A percentile compares a stretch with the other conserved stretches of the same genome.
Conservation (phyloP, 2,113 vertebrate genomes). For the Chaetura pelagica region DNA sequence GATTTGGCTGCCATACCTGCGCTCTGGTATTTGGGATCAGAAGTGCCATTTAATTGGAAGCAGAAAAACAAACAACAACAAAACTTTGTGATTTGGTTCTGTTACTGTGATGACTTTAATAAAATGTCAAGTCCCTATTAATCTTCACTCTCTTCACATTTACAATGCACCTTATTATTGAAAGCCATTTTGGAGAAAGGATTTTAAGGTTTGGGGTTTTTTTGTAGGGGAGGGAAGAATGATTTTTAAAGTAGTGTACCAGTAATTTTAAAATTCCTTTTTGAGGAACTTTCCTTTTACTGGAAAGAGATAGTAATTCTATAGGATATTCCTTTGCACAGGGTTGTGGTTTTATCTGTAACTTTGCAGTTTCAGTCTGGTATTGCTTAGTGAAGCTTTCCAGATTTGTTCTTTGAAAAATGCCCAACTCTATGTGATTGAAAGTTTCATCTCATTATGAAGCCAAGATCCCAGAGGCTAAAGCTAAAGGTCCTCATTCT, state of each 20-base stretch:
- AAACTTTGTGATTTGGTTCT: background rate
- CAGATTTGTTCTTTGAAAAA: background rate
- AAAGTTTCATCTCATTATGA: background rate
- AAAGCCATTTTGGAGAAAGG: background rate
- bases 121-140: background rate
- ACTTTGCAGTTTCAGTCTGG: background rate
- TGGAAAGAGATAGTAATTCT: background rate
- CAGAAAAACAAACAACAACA: background rate
- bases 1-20: slow-evolving; percentile 30
- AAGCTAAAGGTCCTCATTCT: background rate
- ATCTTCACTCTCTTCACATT: background rate
- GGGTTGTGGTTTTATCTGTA: background rate
- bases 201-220: background rate
- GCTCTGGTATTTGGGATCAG: background rate
- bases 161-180: background rate
- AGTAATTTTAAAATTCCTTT: background rate
- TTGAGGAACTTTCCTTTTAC: background rate
- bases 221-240: background rate
- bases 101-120: background rate
- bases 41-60: background rate
- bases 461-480: background rate
- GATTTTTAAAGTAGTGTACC: background rate
- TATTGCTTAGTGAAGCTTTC: background rate
- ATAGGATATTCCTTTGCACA: background rate
- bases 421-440: background rate